Base-by-base conservation (phyloP, 1,140 invertebrate genomes). In the Dendrolimus kikuchii region DNA sequence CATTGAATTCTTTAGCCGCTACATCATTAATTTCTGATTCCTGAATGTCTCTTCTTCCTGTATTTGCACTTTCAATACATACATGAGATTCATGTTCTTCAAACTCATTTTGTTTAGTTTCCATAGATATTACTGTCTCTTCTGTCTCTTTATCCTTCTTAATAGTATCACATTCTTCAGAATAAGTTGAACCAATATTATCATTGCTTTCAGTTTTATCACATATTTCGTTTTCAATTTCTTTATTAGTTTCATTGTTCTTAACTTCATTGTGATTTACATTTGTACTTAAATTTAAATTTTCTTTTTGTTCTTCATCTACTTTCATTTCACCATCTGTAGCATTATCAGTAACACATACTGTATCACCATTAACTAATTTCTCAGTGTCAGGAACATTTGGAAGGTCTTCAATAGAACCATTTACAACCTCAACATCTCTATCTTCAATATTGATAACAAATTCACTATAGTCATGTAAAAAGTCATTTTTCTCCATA, bases 401-500 rank as follows among this genome's bases (percentile, higher is more conserved):
- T 51, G 59, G 10, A 57, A 5, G 10, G 41, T 38, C 8, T n/a
- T 48, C 51, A 40, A 44, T 40, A 48, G 51, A 47, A 40, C 55
- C 56, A 66, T 64, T 66, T n/a, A 59, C 46, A 41, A 66, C 47
- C 58, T 71, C 69, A 36, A 71, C 53, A 53, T 68, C 63, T 39
- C 42, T 51, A 51, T 49, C 54, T 57, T 82, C 77, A 53, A 44
- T 43, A 61, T 79, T 85, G 48, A 87, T 65, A 59, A 77, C 71
- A 42, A 89, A 56, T 0, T 77, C 77, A 55, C 88, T 88, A 74
- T 97, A 97, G 64, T 92, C 86, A 86, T 92, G 90, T 0, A 98
- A 84, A 75, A 97, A 96, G 7, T 90, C 80, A 86, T 94, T 90
- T 49, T 90, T 89, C 6, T 90, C 88, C 90, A 96, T 95, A 65